These are phyloP conservation scores for Sialis lutaria DNA, from an alignment of 2,888 invertebrate genomes.

Conservation along the genomic window DNA sequence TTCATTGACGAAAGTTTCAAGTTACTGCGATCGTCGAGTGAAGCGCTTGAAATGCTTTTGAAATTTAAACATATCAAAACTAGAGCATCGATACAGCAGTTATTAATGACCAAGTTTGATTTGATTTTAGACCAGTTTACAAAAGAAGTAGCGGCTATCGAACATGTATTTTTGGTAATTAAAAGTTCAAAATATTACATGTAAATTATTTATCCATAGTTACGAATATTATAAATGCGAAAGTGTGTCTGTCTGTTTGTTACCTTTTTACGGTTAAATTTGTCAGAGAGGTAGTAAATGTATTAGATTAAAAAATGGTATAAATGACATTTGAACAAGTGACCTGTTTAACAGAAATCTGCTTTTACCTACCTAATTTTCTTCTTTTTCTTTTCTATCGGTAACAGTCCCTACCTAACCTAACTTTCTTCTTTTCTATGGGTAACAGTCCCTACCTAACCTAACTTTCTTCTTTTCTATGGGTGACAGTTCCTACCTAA, in stretches of 20 bases:
- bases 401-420: no score
- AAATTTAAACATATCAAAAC: slow-evolving; percentile 69
- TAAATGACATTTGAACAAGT: not conserved
- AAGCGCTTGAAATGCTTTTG: slow-evolving; percentile 59
- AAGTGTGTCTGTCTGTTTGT: no score
- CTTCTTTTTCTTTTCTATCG: no score
- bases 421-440: no score
- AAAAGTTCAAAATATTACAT: not conserved
- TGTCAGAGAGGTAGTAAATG: not conserved
- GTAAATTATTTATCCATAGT: not conserved
- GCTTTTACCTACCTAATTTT: no score
- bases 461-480: no score
- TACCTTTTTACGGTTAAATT: no score
- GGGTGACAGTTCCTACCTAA: no score
- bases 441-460: no score
- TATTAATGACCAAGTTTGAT: slow-evolving; percentile 66
- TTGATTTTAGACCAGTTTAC: slow-evolving; percentile 71
- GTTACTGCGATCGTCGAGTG: slow-evolving; percentile 62
- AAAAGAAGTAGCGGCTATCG: slow-evolving; percentile 59
- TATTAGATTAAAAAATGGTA: not conserved
- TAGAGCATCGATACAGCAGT: slow-evolving; percentile 49
- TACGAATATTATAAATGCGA: no score
- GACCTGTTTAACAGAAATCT: no score
- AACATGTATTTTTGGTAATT: slow-evolving; percentile 49
- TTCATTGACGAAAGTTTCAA: slow-evolving; percentile 79